Base-by-base conservation (phyloP, 2,888 invertebrate species). In the Pharmacophagus antenor region DNA sequence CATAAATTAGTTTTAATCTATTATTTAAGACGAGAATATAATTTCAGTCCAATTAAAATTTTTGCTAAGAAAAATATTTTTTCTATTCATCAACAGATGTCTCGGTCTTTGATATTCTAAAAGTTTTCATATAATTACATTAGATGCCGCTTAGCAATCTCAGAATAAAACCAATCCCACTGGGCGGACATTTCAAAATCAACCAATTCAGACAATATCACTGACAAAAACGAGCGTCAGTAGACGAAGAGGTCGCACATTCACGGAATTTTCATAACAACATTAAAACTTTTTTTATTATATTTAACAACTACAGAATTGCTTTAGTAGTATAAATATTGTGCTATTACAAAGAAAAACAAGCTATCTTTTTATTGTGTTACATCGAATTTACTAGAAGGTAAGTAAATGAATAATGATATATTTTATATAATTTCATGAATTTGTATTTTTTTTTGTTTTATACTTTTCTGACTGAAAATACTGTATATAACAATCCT, bases 171-270 rank as follows among this genome's bases (percentile, higher is more conserved):
- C 52, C 56, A 62, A 56, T 62, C 57, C 52, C 53, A 61, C 55
- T 51, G 61, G 76, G 83, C 84, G 82, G 81, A 78, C 73, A 73
- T 80, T 88, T 89, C 77, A 84, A 89, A 88, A 79, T 78, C 73
- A 70, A 71, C 70, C 31, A 76, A 80, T 78, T 81, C 84, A 85
- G 85, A 82, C 84, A 80, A 80, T 76, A 82, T 80, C 84, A 47
- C 37, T 46, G 56, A 60, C 60, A 84, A 87, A 86, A 86, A 76
- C 82, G 80, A 84, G 85, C 76, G 78, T 72, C 76, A 80, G 77
- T 65, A 82, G 82, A 56, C 60, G 56, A 20, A 48, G 42, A 25
- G 27, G 51, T 17, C 60, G 60, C 65, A 65, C 63, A 70, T 67
- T 63, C 62, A 60, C 57, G 63, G 59, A 51, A 60, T 56, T 46